phyloP scores from a whole-genome alignment of 35 echinoderm and acorn worm genomes.

The Nesometra sesokonis region DNA sequence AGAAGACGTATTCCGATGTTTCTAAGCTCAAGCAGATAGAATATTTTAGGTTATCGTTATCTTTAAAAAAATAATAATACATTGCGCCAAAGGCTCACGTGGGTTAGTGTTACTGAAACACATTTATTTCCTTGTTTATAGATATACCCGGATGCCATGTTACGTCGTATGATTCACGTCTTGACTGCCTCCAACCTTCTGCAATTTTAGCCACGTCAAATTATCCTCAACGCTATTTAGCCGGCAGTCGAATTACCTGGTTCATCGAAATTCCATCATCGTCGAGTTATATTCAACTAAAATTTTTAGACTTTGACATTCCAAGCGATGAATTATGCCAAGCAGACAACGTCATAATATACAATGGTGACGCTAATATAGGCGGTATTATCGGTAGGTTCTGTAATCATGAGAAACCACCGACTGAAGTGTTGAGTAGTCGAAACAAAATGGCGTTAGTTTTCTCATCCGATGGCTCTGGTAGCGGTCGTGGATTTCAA shows the following conservation, averaged over 20 bases:
- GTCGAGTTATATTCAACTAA: slow-evolving; percentile 41
- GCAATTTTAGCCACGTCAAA: slow-evolving; percentile 47
- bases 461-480: slow-evolving; percentile 9
- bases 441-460: slow-evolving; percentile 22
- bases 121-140: neutral
- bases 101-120: neutral
- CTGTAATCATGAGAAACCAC: slow-evolving; percentile 21
- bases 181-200: slow-evolving; percentile 10
- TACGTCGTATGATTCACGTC: neutral
- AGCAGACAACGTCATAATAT: neutral
- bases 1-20: too few relatives aligned
- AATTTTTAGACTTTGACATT: slow-evolving; percentile 45
- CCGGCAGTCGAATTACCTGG: slow-evolving; percentile 41
- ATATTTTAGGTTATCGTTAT: too few relatives aligned
- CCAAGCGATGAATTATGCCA: neutral
- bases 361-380: neutral
- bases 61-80: too few relatives aligned
- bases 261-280: slow-evolving; percentile 17
- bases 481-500: slow-evolving; percentile 36
- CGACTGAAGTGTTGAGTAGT: slow-evolving; percentile 13
- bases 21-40: too few relatives aligned
- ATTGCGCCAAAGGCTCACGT: too few relatives aligned
- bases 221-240: slow-evolving; percentile 28
- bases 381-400: neutral
- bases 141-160: slow-evolving; percentile 48